These are phyloP conservation scores for Ptilorrhoa leucosticta DNA, from an alignment of 2,113 vertebrate species.

Conservation along the genomic window DNA sequence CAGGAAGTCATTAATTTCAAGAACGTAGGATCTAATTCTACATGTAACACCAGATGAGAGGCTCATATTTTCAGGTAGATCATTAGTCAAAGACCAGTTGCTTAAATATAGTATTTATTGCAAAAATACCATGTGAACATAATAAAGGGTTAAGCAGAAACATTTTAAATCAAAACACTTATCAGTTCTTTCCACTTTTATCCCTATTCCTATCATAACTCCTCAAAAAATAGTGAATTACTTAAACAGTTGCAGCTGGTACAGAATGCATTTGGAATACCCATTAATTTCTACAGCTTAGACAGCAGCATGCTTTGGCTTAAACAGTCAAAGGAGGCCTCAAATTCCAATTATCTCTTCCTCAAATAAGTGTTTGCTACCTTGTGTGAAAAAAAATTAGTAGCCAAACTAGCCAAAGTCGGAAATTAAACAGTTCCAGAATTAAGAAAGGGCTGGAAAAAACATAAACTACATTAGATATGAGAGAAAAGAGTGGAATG, in stretches of 20 bases:
- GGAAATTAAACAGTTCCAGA: background rate
- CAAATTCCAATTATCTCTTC: background rate
- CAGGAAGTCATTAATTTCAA: background rate
- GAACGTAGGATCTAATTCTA: background rate
- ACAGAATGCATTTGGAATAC: background rate
- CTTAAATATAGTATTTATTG: background rate
- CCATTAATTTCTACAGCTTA: background rate
- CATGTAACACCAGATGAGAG: background rate
- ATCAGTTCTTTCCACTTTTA: background rate
- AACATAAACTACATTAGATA: background rate
- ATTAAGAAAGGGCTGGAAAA: background rate
- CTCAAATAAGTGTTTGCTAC: background rate
- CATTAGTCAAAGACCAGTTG: background rate
- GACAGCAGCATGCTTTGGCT: background rate
- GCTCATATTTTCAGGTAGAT: background rate
- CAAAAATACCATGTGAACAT: background rate
- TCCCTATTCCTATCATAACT: background rate
- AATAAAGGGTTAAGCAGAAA: background rate
- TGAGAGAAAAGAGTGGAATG: background rate
- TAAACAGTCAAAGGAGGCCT: background rate
- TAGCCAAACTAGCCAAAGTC: background rate
- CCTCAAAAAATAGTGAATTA: background rate
- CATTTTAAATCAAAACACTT: background rate
- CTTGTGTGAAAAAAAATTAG: background rate
- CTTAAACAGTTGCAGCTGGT: background rate